Base-by-base conservation (phyloP, 2,797 vertebrate genomes). In the Gymnothorax javanicus region DNA sequence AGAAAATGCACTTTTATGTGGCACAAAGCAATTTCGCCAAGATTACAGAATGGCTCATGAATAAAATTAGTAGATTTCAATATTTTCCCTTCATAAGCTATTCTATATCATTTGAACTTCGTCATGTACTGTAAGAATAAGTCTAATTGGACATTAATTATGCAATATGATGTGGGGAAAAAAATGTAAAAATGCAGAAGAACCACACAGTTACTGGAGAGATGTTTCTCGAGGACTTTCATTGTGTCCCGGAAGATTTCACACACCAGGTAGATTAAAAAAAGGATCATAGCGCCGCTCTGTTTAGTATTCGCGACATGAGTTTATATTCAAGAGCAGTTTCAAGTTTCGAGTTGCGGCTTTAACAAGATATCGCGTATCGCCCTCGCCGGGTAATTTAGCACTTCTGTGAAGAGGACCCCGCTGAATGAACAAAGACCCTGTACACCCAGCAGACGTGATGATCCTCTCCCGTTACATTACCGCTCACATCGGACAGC, bases 281-380 rank as follows among this genome's bases (percentile, higher is more conserved):
- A 54, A 50, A 92, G 90, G 86, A 90, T 87, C 84, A 56, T 73
- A 83, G 87, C 86, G 73, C 87, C 89, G 87, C 90, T 86, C 84
- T 88, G 86, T 90, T 89, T 90, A 91, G 91, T 86, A 90, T 91
- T 89, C 91, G 82, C 87, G 57, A 88, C 86, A 91, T 91, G 86
- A 88, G 89, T 87, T 85, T 82, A 83, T 92, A 93, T 93, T 92
- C 88, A 92, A 93, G 92, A 88, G 85, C 90, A 90, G 91, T 89
- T 93, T 88, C 84, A 58, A 87, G 90, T 89, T 90, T 87, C 93
- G 89, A 92, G 90, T 94, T 94, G 91, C 92, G 89, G 89, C 90
- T 93, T 93, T 94, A 94, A 95, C 91, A 89, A 91, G 92, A 92
- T 91, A 92, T 93, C 93, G 93, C 91, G 89, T 84, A 89, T 90